A percentile compares a stretch with the other conserved stretches of the same genome.
Conservation (phyloP, 2,888 invertebrate genomes). For the Pherbina coryleti region DNA sequence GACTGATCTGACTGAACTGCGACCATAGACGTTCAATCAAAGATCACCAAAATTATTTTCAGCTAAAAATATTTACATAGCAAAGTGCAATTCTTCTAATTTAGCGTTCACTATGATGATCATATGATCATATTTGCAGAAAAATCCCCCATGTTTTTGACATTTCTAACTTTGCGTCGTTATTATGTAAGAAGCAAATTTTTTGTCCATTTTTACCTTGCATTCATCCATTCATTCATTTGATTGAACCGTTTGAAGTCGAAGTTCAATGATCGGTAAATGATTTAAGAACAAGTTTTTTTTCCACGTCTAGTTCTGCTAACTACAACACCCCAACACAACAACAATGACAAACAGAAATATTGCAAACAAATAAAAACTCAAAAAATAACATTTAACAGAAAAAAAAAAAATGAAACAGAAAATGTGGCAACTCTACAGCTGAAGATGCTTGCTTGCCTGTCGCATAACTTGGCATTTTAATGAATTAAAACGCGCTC, state of each 20-base stretch:
- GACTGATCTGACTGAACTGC: too few species aligned
- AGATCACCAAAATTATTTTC: too few species aligned
- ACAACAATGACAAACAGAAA: neutral
- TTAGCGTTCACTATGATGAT: neutral
- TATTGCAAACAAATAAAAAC: neutral
- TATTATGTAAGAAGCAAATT: neutral
- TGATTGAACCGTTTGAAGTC: constrained; percentile 7
- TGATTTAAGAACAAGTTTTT: constrained; percentile 29
- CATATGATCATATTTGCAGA: too few species aligned
- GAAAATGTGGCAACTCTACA: constrained; percentile 9
- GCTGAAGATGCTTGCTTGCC: neutral
- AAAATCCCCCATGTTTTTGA: too few species aligned
- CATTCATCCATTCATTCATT: neutral
- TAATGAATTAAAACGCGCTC: constrained; percentile 28
- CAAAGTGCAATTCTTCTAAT: neutral
- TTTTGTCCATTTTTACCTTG: neutral
- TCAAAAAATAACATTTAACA: neutral
- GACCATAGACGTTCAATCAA: too few species aligned
- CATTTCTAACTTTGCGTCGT: neutral
- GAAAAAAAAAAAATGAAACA: neutral
- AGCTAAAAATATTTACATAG: too few species aligned
- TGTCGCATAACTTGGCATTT: constrained; percentile 12
- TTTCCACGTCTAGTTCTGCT: neutral
- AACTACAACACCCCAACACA: neutral
- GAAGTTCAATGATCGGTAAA: constrained; percentile 44